Conservation (phyloP, 2,888 invertebrate species). For the Rhingia rostrata region DNA sequence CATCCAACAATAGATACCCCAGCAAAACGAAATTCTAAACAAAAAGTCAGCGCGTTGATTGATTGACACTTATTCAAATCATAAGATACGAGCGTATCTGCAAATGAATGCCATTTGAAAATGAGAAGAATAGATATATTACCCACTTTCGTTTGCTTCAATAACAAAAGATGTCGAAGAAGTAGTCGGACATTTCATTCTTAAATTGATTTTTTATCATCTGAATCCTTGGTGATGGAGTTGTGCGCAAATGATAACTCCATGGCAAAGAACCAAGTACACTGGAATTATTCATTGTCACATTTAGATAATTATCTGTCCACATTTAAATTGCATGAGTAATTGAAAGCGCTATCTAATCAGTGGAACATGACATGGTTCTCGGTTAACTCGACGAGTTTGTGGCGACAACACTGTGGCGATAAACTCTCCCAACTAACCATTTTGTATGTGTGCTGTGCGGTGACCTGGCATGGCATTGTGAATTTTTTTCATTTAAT, state of each 20-base stretch:
- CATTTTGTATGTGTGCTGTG: background rate
- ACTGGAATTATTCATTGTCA: slow-evolving; percentile 8
- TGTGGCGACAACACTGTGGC: slow-evolving; percentile 3
- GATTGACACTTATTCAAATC: slow-evolving; percentile 36
- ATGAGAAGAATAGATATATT: background rate
- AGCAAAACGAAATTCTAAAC: slow-evolving; percentile 10
- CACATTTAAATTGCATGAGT: slow-evolving; percentile 58
- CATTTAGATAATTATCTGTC: slow-evolving; percentile 52
- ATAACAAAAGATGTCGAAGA: too few species aligned
- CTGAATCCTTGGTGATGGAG: too few species aligned
- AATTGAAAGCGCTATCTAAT: slow-evolving; percentile 50
- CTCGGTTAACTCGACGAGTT: slow-evolving; percentile 3
- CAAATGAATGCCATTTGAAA: slow-evolving; percentile 35
- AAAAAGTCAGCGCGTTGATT: slow-evolving; percentile 39
- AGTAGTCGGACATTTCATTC: too few species aligned
- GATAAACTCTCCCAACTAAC: slow-evolving; percentile 11
- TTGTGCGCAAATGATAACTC: too few species aligned
- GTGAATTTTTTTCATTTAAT: slow-evolving; percentile 24
- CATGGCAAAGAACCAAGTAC: background rate
- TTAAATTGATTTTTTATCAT: too few species aligned
- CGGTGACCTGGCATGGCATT: background rate
- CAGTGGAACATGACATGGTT: slow-evolving; percentile 52
- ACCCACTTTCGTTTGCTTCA: too few species aligned
- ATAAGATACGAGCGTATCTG: background rate
- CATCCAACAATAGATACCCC: background rate